A percentile compares a stretch with the other conserved stretches of the same genome.
phyloP scores from a whole-genome alignment of 2,888 invertebrate species.

The Hirudinaria manillensis region DNA sequence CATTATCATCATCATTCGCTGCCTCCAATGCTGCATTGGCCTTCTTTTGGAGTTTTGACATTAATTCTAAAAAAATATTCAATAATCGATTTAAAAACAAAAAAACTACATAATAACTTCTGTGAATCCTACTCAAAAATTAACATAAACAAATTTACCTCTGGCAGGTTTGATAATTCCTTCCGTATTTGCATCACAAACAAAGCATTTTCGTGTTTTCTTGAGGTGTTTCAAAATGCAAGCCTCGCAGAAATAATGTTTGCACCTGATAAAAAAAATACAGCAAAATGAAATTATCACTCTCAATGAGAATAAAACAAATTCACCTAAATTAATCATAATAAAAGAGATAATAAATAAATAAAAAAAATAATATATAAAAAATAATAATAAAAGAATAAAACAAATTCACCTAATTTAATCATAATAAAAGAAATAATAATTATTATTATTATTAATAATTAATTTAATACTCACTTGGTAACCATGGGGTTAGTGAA shows the following conservation, averaged over 20 bases:
- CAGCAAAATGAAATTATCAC: not conserved
- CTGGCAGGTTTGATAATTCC: slow-evolving; percentile 93
- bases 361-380: no score
- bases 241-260: slow-evolving; percentile 95
- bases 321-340: not conserved
- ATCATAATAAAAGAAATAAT: no score
- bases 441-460: no score
- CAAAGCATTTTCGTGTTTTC: slow-evolving; percentile 81
- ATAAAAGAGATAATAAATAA: no score
- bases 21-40: not conserved
- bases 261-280: slow-evolving; percentile 66
- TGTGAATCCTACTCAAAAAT: no score
- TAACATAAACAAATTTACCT: no score
- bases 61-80: not conserved
- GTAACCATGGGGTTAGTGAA: slow-evolving; percentile 85
- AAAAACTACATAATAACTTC: no score
- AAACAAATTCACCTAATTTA: no score
- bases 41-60: slow-evolving; percentile 4
- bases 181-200: slow-evolving; percentile 82
- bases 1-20: slow-evolving; percentile 6
- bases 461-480: slow-evolving; percentile 61
- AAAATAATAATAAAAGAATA: no score
- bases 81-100: no score
- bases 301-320: not conserved
- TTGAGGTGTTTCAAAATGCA: slow-evolving; percentile 83